Evolutionary conservation across 1,140 invertebrate species (phyloP).

Genomic region (Oncopodura yosiiana): DNA sequence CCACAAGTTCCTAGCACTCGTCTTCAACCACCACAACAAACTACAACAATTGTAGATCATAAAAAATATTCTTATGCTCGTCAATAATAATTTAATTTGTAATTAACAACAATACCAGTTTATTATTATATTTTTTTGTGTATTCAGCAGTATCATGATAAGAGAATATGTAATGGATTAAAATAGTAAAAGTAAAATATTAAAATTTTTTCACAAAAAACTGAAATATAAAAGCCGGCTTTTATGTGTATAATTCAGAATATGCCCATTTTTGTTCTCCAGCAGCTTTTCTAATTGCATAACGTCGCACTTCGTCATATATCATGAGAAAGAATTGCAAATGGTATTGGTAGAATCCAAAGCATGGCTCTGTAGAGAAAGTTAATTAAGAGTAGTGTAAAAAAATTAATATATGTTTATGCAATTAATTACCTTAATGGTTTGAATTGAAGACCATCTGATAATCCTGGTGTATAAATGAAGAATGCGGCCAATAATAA

Average conservation of each 20-base stretch:
- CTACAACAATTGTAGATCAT: too few species aligned
- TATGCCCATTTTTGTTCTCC: conserved; percentile 1
- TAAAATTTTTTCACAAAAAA: too few species aligned
- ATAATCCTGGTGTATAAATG: conserved; percentile 61
- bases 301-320: conserved; percentile 31
- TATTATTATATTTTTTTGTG: too few species aligned
- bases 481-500: conserved; percentile 56
- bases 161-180: too few species aligned
- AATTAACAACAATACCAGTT: too few species aligned
- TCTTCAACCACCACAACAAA: too few species aligned
- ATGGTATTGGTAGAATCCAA: conserved; percentile 28
- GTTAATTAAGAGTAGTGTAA: background rate
- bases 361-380: conserved; percentile 8
- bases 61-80: too few species aligned
- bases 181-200: too few species aligned
- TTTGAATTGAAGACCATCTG: conserved; percentile 51
- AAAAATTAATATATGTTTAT: background rate
- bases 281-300: conserved; percentile 15
- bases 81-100: too few species aligned
- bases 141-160: too few species aligned
- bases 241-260: conserved; percentile 1
- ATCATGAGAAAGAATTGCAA: conserved; percentile 25
- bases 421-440: background rate
- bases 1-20: too few species aligned
- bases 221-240: background rate